Evolutionary conservation across 2,888 invertebrate species (phyloP).

Genomic region (Tenthredo distinguenda): DNA sequence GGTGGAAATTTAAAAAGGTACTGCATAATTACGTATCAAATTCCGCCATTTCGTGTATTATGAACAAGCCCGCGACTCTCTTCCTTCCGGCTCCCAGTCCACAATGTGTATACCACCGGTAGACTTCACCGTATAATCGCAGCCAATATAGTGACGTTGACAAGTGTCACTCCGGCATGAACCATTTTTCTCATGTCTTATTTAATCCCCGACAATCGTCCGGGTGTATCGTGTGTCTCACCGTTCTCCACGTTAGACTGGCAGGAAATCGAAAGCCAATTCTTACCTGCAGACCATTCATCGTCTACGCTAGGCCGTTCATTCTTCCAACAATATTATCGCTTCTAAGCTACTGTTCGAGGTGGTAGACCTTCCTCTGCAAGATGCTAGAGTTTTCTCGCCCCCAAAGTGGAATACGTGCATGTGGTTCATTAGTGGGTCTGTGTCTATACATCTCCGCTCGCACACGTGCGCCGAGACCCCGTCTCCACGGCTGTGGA

Average conservation of each 20-base stretch:
- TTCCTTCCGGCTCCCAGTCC: neutral
- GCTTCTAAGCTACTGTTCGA: neutral
- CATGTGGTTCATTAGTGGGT: conserved; percentile 35
- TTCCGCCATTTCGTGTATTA: neutral
- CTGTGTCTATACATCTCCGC: conserved; percentile 3
- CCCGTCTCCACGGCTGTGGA: conserved; percentile 23
- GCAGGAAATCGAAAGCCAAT: conserved; percentile 47
- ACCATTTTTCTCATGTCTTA: conserved; percentile 13
- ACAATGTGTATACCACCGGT: neutral
- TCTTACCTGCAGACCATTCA: neutral
- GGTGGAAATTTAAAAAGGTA: neutral
- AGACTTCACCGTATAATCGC: neutral
- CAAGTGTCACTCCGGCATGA: neutral
- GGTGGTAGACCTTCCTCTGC: conserved; percentile 14
- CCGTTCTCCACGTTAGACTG: neutral
- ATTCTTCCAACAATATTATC: neutral
- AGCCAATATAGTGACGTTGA: neutral
- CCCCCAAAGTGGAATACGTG: neutral
- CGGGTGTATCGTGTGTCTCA: neutral
- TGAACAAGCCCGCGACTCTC: neutral
- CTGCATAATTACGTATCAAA: neutral
- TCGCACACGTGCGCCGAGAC: neutral
- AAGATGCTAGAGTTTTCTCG: neutral
- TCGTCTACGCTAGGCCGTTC: neutral
- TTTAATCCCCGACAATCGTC: conserved; percentile 22